Evolutionary conservation across 2,113 vertebrate species (phyloP), one percentile per base, ranked within the genome.

Genomic region (Catharus bicknelli): DNA sequence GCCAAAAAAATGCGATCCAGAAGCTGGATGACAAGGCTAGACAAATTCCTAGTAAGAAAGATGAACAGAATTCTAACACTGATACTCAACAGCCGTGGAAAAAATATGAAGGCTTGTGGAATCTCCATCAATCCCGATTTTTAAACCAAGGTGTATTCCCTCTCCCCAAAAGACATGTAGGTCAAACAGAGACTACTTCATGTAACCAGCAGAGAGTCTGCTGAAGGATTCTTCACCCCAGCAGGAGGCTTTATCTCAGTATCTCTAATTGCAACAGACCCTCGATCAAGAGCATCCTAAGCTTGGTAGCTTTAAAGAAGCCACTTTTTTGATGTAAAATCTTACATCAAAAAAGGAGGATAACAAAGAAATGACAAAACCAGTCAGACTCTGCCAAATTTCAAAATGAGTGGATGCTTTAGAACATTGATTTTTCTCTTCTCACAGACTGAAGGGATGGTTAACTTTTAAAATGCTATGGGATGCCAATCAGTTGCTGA

Each of bases 381-480:
- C 48, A 40, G n/a, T 27, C 32, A 75, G n/a, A n/a, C 19, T 82
- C 40, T 79, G 61, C 30, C 43, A 57, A 78, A 87, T 70, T 57
- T 67, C 66, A 88, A 64, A 79, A 64, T 26, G 40, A 76, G 8
- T 0, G 2, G 50, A 47, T 63, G 18, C 26, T 70, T 83, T 5
- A 3, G 48, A 83, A 67, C 6, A 38, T n/a, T 0, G 0, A 15
- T 72, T 89, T 82, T 87, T 48, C 77, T 89, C 45, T 61, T 38
- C n/a, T 45, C 36, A 48, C 9, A 74, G 23, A 67, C 43, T 78
- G 57, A 86, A 75, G 45, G 23, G 40, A 59, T 61, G 45, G 55
- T 68, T 75, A 84, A 86, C n/a, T 84, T 94, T 42, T 43, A 63
- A 66, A 69, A 75, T 50, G n/a, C 36, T 84, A 30, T 5, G 21